These are phyloP conservation scores for Lampris megalopsis DNA, from an alignment of 2,113 vertebrate species.

Conservation along the genomic window DNA sequence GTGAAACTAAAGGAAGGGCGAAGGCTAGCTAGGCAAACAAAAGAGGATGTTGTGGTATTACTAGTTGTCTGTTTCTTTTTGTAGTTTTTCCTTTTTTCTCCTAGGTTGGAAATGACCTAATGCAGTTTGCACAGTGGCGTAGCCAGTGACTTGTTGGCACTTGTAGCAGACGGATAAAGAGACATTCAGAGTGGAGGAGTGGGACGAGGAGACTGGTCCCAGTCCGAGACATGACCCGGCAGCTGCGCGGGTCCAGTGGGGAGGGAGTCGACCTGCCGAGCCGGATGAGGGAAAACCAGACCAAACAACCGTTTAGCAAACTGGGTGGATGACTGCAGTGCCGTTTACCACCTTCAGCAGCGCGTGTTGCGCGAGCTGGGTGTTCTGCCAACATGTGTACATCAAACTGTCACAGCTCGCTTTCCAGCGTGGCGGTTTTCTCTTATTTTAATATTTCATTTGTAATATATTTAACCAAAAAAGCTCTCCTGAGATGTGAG, in stretches of 20 bases:
- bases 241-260: slow-evolving; percentile 65
- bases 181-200: slow-evolving; percentile 77
- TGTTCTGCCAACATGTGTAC: slow-evolving; percentile 28
- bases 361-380: slow-evolving; percentile 9
- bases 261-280: slow-evolving; percentile 35
- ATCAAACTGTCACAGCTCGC: slow-evolving; percentile 39
- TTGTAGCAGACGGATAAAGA: slow-evolving; percentile 83
- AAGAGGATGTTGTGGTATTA: slow-evolving; percentile 81
- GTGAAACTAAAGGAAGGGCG: slow-evolving; percentile 64
- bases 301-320: slow-evolving; percentile 3
- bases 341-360: not conserved
- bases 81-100: slow-evolving; percentile 57
- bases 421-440: slow-evolving; percentile 47
- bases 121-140: slow-evolving; percentile 97
- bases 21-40: slow-evolving; percentile 73
- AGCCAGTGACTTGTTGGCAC: slow-evolving; percentile 91
- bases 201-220: slow-evolving; percentile 78
- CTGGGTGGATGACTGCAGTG: slow-evolving; percentile 16
- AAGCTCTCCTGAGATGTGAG: slow-evolving; percentile 12
- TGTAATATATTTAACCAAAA: slow-evolving; percentile 16
- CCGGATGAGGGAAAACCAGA: too few species aligned
- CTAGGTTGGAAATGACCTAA: slow-evolving; percentile 92
- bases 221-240: slow-evolving; percentile 78
- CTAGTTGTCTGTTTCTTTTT: slow-evolving; percentile 71
- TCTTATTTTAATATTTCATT: slow-evolving; percentile 21